These are phyloP conservation scores for Coracias cyanogaster DNA, from an alignment of 2,797 vertebrate genomes.

Conservation along the genomic window DNA sequence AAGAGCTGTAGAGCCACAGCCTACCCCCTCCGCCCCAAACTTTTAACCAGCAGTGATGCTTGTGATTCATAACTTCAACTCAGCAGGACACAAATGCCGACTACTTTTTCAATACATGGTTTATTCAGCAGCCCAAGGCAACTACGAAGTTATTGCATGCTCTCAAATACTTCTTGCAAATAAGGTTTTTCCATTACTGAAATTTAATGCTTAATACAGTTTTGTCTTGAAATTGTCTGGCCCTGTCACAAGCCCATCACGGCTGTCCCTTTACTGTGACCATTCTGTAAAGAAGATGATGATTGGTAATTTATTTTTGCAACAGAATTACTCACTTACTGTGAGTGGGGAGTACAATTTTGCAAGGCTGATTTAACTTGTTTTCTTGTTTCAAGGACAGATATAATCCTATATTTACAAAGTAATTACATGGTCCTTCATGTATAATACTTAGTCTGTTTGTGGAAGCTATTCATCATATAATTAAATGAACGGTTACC, in stretches of 20 bases:
- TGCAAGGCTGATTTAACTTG: constrained; percentile 33
- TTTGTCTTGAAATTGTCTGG: background rate
- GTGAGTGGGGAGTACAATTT: background rate
- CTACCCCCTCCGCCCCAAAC: too few relatives aligned
- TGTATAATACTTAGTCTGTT: background rate
- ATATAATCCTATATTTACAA: constrained; percentile 54
- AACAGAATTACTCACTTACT: background rate
- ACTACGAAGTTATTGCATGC: fast-evolving
- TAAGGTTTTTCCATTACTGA: background rate
- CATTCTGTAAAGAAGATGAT: background rate
- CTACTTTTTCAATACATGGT: fast-evolving
- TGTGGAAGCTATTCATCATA: constrained; percentile 5
- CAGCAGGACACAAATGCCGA: background rate
- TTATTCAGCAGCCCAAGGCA: background rate
- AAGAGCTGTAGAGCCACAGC: background rate
- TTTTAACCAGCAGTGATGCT: background rate
- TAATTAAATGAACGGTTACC: constrained; percentile 7
- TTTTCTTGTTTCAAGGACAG: constrained; percentile 56
- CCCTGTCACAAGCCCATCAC: background rate
- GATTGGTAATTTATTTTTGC: constrained; percentile 18
- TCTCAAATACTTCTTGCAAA: background rate
- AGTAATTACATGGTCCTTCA: constrained; percentile 35
- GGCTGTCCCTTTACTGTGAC: background rate
- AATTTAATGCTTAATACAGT: background rate
- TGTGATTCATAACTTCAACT: background rate